Conservation (phyloP, 2,797 vertebrate genomes). For the Zenarchopterus dispar region DNA sequence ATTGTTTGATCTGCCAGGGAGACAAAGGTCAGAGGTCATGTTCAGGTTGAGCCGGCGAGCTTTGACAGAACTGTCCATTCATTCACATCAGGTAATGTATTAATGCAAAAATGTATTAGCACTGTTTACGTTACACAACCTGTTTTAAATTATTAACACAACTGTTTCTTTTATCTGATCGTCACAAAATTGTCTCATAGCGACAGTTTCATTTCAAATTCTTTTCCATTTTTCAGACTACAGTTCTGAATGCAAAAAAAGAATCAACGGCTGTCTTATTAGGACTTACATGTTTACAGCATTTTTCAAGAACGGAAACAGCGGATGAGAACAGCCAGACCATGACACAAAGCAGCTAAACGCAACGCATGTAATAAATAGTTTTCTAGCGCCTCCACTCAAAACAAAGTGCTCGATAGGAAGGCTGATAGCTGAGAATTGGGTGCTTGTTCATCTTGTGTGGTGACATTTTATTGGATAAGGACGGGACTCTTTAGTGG, state of each 20-base stretch:
- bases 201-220: too few relatives aligned
- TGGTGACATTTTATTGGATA: constrained; percentile 79
- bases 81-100: too few relatives aligned
- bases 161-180: too few relatives aligned
- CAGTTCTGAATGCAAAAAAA: not conserved
- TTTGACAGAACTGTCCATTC: too few relatives aligned
- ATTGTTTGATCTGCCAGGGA: not conserved
- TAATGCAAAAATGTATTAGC: too few relatives aligned
- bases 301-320: constrained; percentile 40
- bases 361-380: constrained; percentile 22
- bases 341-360: constrained; percentile 35
- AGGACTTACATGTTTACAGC: constrained; percentile 30
- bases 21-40: too few relatives aligned
- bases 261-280: constrained; percentile 16
- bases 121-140: too few relatives aligned
- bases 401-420: constrained; percentile 66
- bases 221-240: too few relatives aligned
- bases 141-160: too few relatives aligned
- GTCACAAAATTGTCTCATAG: too few relatives aligned
- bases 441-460: constrained; percentile 72
- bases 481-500: constrained; percentile 54
- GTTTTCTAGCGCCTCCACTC: constrained; percentile 46
- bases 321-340: constrained; percentile 30
- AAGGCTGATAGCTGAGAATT: constrained; percentile 74
- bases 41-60: too few relatives aligned